These are phyloP conservation scores for Cyprinella venusta DNA, from an alignment of 2,797 vertebrate species.

Conservation along the genomic window DNA sequence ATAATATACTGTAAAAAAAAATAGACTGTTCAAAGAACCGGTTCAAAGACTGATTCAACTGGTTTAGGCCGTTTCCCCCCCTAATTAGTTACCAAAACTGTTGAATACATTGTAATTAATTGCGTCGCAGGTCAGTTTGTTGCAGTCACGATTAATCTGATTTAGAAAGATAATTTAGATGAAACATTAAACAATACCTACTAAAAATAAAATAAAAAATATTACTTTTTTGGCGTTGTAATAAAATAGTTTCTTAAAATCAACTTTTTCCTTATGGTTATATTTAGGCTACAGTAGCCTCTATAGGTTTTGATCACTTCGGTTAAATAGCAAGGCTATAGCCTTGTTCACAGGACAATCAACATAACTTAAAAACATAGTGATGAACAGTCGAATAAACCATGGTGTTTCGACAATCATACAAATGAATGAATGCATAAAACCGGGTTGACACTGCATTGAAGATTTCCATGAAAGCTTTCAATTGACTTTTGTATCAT, in stretches of 20 bases:
- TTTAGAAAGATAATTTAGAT: not conserved
- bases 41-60: not conserved
- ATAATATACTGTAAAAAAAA: no score
- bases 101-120: not conserved
- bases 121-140: not conserved
- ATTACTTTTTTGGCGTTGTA: not conserved
- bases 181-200: not conserved
- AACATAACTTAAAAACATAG: no score
- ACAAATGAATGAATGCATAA: no score
- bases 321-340: no score
- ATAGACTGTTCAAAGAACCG: slow-evolving; percentile 9
- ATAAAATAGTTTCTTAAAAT: not conserved
- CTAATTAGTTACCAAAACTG: not conserved
- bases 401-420: no score
- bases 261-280: not conserved
- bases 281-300: not conserved
- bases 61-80: not conserved
- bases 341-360: no score
- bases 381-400: no score
- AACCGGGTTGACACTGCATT: not conserved
- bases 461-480: not conserved
- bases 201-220: not conserved
- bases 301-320: no score
- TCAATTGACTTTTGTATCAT: not conserved
- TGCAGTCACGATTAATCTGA: not conserved